These are phyloP conservation scores for Cynopterus brachyotis DNA, from an alignment of 2,113 vertebrate species.

Conservation along the genomic window DNA sequence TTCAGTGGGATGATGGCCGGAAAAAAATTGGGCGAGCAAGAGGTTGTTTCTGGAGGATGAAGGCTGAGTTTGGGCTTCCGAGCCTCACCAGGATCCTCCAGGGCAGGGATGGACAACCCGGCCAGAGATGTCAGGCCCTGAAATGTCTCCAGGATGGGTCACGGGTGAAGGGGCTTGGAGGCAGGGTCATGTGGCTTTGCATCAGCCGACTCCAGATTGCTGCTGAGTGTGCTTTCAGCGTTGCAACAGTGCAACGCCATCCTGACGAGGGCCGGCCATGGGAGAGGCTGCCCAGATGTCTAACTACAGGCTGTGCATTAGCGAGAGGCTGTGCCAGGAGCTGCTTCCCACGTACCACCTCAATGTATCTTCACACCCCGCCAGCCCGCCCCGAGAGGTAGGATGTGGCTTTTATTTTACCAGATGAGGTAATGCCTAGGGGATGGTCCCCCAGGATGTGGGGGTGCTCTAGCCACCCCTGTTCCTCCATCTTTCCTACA, in stretches of 20 bases:
- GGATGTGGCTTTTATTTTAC: not conserved
- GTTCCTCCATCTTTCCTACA: not conserved
- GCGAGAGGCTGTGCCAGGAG: not conserved
- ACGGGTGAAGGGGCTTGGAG: fast-evolving
- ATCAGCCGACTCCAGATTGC: not conserved
- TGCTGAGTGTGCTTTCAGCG: fast-evolving
- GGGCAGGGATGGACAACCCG: not conserved
- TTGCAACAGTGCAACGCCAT: not conserved
- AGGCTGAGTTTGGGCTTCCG: not conserved
- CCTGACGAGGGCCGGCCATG: fast-evolving
- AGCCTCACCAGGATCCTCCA: not conserved
- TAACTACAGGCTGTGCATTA: fast-evolving
- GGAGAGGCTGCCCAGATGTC: fast-evolving
- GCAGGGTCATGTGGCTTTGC: not conserved
- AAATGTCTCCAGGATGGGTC: not conserved
- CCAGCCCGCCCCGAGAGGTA: not conserved
- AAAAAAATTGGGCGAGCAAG: fast-evolving
- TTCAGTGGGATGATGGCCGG: fast-evolving
- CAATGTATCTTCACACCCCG: fast-evolving
- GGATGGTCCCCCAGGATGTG: not conserved
- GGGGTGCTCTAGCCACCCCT: not conserved
- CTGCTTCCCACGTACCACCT: fast-evolving
- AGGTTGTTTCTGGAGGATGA: not conserved
- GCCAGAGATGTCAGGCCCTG: not conserved
- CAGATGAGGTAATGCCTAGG: not conserved